A percentile compares a stretch with the other conserved stretches of the same genome.
phyloP scores from a whole-genome alignment of 1,140 invertebrate genomes.

The Wiebesia pumilae region DNA sequence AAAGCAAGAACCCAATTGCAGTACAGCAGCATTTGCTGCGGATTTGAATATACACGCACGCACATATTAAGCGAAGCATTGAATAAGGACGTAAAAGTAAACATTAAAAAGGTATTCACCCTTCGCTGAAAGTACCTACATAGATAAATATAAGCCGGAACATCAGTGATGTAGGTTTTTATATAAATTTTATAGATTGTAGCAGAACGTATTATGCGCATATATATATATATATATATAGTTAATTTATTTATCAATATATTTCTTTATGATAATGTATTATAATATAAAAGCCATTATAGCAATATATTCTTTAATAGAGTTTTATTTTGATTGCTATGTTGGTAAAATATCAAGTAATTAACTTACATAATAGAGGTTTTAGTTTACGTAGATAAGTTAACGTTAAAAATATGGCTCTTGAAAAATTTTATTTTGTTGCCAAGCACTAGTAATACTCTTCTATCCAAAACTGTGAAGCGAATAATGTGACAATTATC shows the following conservation, averaged over 20 bases:
- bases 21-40: conserved; percentile 33
- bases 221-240: not conserved
- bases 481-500: too few species aligned
- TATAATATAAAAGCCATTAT: too few species aligned
- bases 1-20: conserved; percentile 10
- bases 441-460: too few species aligned
- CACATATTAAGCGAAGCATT: conserved; percentile 21
- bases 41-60: conserved; percentile 40
- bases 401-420: too few species aligned
- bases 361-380: too few species aligned
- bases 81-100: conserved; percentile 58
- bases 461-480: too few species aligned
- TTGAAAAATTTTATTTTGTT: too few species aligned
- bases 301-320: too few species aligned
- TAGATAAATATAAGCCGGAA: conserved; percentile 24
- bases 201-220: not conserved
- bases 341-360: too few species aligned
- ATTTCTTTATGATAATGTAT: too few species aligned
- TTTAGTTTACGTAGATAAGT: too few species aligned
- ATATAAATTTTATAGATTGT: not conserved
- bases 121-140: conserved; percentile 64
- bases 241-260: not conserved
- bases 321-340: too few species aligned
- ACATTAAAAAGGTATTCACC: conserved; percentile 65
- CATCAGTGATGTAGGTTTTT: not conserved